A percentile compares a stretch with the other conserved stretches of the same genome.
Evolutionary conservation across 2,888 invertebrate species (phyloP).

Genomic region (Leucoma salicis): DNA sequence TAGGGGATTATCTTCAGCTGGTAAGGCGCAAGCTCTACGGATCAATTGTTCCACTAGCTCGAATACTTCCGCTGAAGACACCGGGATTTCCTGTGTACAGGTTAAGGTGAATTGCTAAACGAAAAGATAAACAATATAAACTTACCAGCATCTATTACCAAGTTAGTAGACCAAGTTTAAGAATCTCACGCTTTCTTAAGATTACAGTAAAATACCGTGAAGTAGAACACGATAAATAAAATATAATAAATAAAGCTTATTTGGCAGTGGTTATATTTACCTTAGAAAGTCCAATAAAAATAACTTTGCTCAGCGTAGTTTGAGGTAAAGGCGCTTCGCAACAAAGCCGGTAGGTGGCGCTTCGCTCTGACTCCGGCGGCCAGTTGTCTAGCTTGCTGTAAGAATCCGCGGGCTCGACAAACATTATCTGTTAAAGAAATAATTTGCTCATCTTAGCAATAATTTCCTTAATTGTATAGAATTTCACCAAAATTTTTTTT

Average conservation of each 20-base stretch:
- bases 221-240: too few relatives aligned
- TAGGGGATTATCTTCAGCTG: conserved; percentile 87
- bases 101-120: too few relatives aligned
- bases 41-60: conserved; percentile 93
- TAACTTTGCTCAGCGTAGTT: conserved; percentile 90
- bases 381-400: conserved; percentile 93
- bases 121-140: too few relatives aligned
- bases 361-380: conserved; percentile 95
- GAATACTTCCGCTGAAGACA: conserved; percentile 91
- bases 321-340: conserved; percentile 95
- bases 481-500: too few relatives aligned
- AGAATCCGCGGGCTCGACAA: conserved; percentile 89
- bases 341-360: conserved; percentile 88
- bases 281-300: conserved; percentile 91
- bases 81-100: conserved; percentile 86
- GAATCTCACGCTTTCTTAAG: too few relatives aligned
- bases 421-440: conserved; percentile 74
- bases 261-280: too few relatives aligned
- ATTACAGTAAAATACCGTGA: too few relatives aligned
- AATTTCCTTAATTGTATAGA: too few relatives aligned
- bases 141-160: too few relatives aligned
- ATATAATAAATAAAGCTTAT: too few relatives aligned
- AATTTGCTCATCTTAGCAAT: too few relatives aligned
- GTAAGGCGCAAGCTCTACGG: conserved; percentile 90
- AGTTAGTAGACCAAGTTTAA: too few relatives aligned